Evolutionary conservation across 2,113 vertebrate species (phyloP), one percentile per base, ranked within the genome.

Genomic region (Sphaerodactylus townsendi): DNA sequence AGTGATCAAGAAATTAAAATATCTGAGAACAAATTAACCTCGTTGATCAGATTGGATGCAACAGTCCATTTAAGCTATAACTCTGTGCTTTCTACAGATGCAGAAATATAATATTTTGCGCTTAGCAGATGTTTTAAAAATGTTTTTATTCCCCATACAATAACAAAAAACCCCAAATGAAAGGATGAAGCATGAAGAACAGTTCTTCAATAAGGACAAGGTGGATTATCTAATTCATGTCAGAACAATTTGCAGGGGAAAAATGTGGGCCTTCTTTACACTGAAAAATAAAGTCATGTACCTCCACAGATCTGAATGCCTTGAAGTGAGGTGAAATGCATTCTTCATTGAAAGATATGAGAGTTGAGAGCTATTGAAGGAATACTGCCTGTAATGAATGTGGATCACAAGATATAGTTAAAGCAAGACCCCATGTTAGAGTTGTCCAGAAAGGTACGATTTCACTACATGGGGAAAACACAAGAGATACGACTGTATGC

Each of bases 1-100:
- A 68, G 84, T 92, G 88, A 86, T 91, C 88, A 86, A 82, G 85
- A 92, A 93, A 92, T 93, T 81, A 88, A 87, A 88, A 90, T 91
- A 86, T 86, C 76, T 82, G 75, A 91, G 85, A 85, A 76, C 68
- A 88, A 83, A 84, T 84, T 86, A 89, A 89, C 87, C n/a, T 87
- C 69, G 69, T 90, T 88, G 71, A 64, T 92, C 86, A 78, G 79
- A 73, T 78, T 77, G 70, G 83, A 80, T 14, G 1, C 46, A 50
- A 77, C 25, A 64, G 68, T n/a, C 39, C 82, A 90, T 90, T 73
- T 77, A 39, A 90, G 82, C 70, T 69, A 73, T 48, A 80, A 74
- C 81, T 81, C 84, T 33, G 83, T 85, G 68, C 81, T 88, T 21
- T 87, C 72, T 88, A 62, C 64, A 80, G 0, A 56, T 75, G 81